Percentiles rank a stretch among this genome's conserved stretches.
Evolutionary conservation across 1,140 invertebrate species (phyloP).

Genomic region (Plectrocnemia conspersa): DNA sequence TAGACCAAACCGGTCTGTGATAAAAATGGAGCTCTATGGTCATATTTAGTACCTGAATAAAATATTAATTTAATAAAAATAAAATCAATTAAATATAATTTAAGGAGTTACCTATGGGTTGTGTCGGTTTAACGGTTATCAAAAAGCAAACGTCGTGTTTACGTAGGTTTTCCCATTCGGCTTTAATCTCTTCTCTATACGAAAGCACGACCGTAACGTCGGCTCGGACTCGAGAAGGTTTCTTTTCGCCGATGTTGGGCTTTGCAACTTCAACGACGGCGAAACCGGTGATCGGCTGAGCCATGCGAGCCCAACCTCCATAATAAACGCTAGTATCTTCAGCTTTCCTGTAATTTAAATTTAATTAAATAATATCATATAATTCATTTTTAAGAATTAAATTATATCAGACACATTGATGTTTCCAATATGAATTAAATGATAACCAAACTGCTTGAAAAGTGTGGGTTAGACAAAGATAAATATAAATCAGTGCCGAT

Average conservation of each 20-base stretch:
- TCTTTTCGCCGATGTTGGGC: constrained; percentile 86
- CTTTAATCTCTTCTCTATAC: constrained; percentile 84
- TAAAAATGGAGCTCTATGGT: constrained; percentile 76
- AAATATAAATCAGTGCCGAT: too few species aligned
- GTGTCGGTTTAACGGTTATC: constrained; percentile 80
- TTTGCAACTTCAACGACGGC: constrained; percentile 92
- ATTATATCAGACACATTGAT: neutral
- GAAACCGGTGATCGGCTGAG: constrained; percentile 88
- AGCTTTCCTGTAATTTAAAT: constrained; percentile 64
- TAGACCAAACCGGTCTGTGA: constrained; percentile 86
- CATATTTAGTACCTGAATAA: constrained; percentile 67
- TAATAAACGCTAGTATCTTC: constrained; percentile 87
- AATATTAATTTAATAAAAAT: constrained; percentile 35
- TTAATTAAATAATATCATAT: constrained; percentile 7
- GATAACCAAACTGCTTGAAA: too few species aligned
- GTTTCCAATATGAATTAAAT: too few species aligned
- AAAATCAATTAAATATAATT: constrained; percentile 1
- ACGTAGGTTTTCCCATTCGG: constrained; percentile 94
- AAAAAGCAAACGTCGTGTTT: constrained; percentile 98
- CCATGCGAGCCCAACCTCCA: constrained; percentile 98
- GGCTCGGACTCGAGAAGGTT: constrained; percentile 89
- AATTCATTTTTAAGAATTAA: neutral
- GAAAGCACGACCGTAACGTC: constrained; percentile 92
- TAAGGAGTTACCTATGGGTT: constrained; percentile 64
- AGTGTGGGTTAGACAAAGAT: too few species aligned